These are phyloP conservation scores for Forficula auricularia DNA, from an alignment of 1,140 invertebrate genomes.

Conservation along the genomic window DNA sequence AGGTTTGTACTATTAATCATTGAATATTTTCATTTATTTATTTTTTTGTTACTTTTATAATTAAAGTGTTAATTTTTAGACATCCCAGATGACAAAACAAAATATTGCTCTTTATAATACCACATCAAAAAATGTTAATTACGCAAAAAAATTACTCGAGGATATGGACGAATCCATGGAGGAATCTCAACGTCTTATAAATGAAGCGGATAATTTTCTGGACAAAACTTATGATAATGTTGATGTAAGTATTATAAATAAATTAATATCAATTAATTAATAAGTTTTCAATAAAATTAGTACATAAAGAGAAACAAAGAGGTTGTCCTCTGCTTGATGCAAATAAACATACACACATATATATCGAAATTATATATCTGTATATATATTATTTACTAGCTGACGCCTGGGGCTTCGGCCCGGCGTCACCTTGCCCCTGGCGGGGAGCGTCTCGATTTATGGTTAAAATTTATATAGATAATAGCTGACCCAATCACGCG, in stretches of 20 bases:
- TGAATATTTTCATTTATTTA: not conserved
- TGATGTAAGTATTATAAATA: conserved; percentile 17
- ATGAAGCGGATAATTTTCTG: conserved; percentile 20
- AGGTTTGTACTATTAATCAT: too few species aligned
- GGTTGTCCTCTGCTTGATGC: too few species aligned
- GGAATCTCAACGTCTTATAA: conserved; percentile 20
- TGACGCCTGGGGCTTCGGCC: too few species aligned
- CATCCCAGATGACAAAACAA: not conserved
- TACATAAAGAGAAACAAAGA: too few species aligned
- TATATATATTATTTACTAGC: not conserved
- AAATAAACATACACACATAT: too few species aligned
- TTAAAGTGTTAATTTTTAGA: not conserved
- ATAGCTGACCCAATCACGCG: too few species aligned
- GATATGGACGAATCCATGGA: conserved; percentile 16
- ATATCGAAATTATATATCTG: not conserved
- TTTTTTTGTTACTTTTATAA: conserved; percentile 1
- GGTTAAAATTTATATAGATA: too few species aligned
- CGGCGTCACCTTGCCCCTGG: too few species aligned
- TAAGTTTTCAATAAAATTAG: too few species aligned
- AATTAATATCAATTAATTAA: conserved; percentile 3
- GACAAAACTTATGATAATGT: conserved; percentile 24
- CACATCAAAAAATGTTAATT: not conserved
- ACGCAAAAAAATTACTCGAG: conserved; percentile 16
- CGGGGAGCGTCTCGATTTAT: too few species aligned
- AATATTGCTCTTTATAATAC: not conserved